Base-by-base conservation (phyloP, 1,140 invertebrate species). In the Cheumatopsyche charites region DNA sequence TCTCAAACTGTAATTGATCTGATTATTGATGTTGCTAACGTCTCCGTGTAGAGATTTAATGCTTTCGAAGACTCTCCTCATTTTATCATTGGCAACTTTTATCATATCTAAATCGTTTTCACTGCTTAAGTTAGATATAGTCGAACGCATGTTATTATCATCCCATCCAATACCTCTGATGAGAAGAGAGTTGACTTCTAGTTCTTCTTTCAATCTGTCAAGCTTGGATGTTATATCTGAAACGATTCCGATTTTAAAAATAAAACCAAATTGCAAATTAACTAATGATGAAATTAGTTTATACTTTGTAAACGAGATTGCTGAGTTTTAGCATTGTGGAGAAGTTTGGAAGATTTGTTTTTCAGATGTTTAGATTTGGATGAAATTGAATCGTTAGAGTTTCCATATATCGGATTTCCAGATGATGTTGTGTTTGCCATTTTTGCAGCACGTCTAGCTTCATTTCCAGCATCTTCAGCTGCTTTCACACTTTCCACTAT, bases 401-500 rank as follows among this genome's bases (percentile, higher is more conserved):
- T 21, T 23, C 63, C 52, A 11, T 66, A 21, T 4, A 47, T 36
- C 29, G 71, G 67, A 47, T 71, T 49, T 25, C 69, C 65, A 1
- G n/a, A 29, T 41, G 58, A 65, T 29, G 67, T 62, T 58, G 85
- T 83, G 52, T 87, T 85, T 26, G 88, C 86, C 41, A 87, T 80
- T 25, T 88, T 81, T 0, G 90, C 87, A 12, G 89, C 87, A 36
- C 83, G 78, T 15, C 86, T 84, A 0, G 93, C 93, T 68, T 87
- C 85, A n/a, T 83, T 78, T 0, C 91, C 91, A 23, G 88, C 87
- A 15, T 87, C 79, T 75, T 83, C 83, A 0, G 93, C 92, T 29
- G 83, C 82, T 15, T 83, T 78, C 11, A 95, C 83, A 21, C 86
- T 86, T 49, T 90, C 86, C 0, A 92, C 88, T 63, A 97, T 95